Evolutionary conservation across 1,140 invertebrate species (phyloP), one percentile per base, ranked within the genome.

Genomic region (Neocloeon triangulifer): DNA sequence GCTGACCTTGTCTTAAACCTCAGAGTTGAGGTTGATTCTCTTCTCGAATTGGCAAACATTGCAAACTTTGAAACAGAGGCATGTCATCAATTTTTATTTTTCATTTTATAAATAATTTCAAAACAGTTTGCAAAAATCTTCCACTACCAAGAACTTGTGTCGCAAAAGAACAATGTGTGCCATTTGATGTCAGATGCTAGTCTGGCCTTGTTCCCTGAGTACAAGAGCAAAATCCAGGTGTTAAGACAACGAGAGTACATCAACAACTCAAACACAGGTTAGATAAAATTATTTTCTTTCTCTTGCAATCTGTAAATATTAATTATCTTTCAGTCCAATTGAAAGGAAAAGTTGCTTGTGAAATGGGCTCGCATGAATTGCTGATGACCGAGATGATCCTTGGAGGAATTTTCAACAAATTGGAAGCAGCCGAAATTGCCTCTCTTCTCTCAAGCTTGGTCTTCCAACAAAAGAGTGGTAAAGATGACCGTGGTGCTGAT

Each of bases 321-420:
- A n/a, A n/a, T n/a, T n/a, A n/a, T n/a, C n/a, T 58, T 57, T 33
- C 48, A 64, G 73, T 82, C 2, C 67, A 72, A 32, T 48, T 91
- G 21, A 94, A 95, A 60, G 91, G 91, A 8, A 62, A 79, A 36
- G 88, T 98, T 6, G 94, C 91, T 3, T 84, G 91, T 47, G 77
- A 91, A 51, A 95, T 98, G 71, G 82, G 85, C 12, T 88, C 75
- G 35, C 27, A 33, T 34, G 92, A 97, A 50, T 56, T 98, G 3
- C 63, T 98, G 14, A 77, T 98, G 27, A 96, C 91, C 0, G 94
- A 99, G 56, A 53, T 98, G 2, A 73, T 99, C n/a, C 72, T 96
- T 35, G 68, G 82, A 36, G 92, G 96, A 55, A 66, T 88, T 30
- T 67, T 99, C 29, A 77, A 73, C 0, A 69, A 82, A 43, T 64